Evolutionary conservation across 2,888 invertebrate species (phyloP).

Genomic region (Polylopha cassiicola): DNA sequence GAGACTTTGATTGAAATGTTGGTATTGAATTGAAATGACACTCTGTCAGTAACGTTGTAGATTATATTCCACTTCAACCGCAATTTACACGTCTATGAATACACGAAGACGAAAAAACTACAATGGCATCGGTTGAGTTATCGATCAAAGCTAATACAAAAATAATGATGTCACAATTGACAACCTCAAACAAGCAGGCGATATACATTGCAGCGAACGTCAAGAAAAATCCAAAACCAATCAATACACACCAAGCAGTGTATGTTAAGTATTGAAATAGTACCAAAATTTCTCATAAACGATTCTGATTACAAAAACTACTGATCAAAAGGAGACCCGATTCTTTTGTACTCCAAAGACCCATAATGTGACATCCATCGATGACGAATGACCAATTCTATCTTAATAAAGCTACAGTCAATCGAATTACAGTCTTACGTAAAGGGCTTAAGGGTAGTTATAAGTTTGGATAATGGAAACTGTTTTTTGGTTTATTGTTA

Average conservation of each 20-base stretch:
- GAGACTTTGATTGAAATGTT: no score
- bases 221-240: neutral
- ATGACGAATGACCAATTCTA: conserved; percentile 58
- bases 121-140: conserved; percentile 7
- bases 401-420: conserved; percentile 16
- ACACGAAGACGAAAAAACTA: no score
- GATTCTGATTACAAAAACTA: conserved; percentile 24
- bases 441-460: conserved; percentile 23
- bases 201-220: neutral
- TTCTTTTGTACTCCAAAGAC: conserved; percentile 41
- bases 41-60: no score
- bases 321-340: conserved; percentile 45
- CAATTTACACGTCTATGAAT: conserved; percentile 37
- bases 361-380: conserved; percentile 64
- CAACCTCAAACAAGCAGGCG: no score
- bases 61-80: conserved; percentile 39
- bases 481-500: conserved; percentile 31
- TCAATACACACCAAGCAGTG: neutral
- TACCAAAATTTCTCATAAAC: neutral
- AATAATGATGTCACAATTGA: conserved; percentile 14
- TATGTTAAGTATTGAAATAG: neutral
- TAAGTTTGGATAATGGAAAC: conserved; percentile 9
- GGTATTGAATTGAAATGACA: no score
- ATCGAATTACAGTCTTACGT: no score
- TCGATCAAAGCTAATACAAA: conserved; percentile 9